Base-by-base conservation (phyloP, 2,113 vertebrate species). In the Cyprinodon brontotheroides region DNA sequence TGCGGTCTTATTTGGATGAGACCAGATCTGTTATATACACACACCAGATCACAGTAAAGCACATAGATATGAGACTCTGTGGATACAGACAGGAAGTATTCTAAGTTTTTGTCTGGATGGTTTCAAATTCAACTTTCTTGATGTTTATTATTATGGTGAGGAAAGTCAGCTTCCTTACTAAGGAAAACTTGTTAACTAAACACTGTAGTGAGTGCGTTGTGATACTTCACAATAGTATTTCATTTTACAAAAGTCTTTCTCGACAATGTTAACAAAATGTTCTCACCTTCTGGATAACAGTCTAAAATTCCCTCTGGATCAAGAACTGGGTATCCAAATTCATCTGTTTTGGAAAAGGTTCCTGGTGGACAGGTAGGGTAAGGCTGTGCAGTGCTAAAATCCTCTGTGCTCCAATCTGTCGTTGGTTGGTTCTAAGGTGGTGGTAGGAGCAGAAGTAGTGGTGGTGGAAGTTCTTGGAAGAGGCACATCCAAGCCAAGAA, bases 241-340 rank as follows among this genome's bases (percentile, higher is more conserved):
- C 37, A 60, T 15, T 72, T 8, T 43, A n/a, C 70, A 68, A 36
- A 62, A 1, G 70, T 38, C 15, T 48, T 15, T n/a, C 6, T 61
- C 70, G 66, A 20, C 48, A 74, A 60, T 11, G 11, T 41, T 8
- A 68, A 15, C 71, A 11, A 40, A 0, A 65, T 61, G 43, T 22
- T n/a, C 78, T 91, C 92, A 99, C 98, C 97, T 95, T 97, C 96
- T 67, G 94, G 92, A 9, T 92, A 94, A 90, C 98, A 99, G 85
- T 97, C 94, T 2, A 97, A 93, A 75, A 93, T 91, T 72, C 96
- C 96, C 4, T 94, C 82, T 0, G 78, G 79, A 3, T 95, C 95
- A 73, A 96, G 64, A 3, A 94, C 11, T 74, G 96, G 91, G 86
- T 94, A 95, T 40, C 97, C 98, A 1, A 93, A 88, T 0, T 96